These are phyloP conservation scores for Empidonax alnorum DNA, from an alignment of 2,113 vertebrate species.

Conservation along the genomic window DNA sequence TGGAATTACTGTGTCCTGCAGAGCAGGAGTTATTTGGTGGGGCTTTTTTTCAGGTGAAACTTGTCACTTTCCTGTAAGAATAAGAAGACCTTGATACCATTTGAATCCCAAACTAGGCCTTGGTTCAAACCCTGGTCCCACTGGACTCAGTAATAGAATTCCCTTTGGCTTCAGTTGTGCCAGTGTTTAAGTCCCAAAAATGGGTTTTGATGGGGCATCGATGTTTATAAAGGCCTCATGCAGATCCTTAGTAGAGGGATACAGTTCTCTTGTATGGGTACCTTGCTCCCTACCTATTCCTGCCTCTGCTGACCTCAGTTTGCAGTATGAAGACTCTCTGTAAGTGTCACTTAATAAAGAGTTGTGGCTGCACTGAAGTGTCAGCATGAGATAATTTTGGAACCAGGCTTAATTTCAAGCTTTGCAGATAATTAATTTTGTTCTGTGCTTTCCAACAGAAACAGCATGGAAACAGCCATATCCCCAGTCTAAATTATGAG, in stretches of 20 bases:
- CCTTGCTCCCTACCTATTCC: fast-evolving
- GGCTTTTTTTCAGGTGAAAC: neutral
- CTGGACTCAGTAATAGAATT: neutral
- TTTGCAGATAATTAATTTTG: neutral
- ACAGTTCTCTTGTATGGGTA: neutral
- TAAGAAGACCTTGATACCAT: neutral
- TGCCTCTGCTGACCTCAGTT: neutral
- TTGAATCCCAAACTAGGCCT: neutral
- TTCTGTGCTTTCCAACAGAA: neutral
- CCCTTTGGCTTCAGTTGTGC: neutral
- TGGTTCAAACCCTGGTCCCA: neutral
- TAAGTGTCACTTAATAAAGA: neutral
- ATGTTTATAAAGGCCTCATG: neutral
- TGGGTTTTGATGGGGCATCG: neutral
- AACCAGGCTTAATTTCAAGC: fast-evolving
- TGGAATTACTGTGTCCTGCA: neutral
- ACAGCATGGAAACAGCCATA: slow-evolving; percentile 2
- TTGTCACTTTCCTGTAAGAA: neutral
- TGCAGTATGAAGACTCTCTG: neutral
- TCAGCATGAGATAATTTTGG: neutral
- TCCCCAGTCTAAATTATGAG: slow-evolving; percentile 20
- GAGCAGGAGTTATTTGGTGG: neutral
- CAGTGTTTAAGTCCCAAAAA: neutral
- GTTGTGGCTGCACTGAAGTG: neutral
- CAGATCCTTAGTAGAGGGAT: neutral